Evolutionary conservation across 2,888 invertebrate genomes (phyloP).

Genomic region (Eilema caniola): DNA sequence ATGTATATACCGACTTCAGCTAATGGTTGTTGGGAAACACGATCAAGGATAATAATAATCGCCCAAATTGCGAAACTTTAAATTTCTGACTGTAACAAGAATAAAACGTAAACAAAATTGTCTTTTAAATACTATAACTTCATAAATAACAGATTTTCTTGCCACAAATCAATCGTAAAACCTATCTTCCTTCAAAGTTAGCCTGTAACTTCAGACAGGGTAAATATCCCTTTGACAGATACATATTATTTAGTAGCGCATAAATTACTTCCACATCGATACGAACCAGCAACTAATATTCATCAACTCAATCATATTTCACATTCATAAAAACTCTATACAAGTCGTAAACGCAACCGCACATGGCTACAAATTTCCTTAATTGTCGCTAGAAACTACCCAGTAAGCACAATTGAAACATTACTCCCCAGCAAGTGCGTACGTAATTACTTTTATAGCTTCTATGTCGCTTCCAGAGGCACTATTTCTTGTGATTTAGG

Average conservation of each 20-base stretch:
- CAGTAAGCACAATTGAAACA: constrained; percentile 45
- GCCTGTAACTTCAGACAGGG: neutral
- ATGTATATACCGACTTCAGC: too few relatives aligned
- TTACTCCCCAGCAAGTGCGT: constrained; percentile 43
- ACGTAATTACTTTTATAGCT: constrained; percentile 41
- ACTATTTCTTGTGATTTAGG: constrained; percentile 36
- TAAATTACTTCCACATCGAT: too few relatives aligned
- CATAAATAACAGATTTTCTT: neutral
- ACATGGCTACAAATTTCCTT: constrained; percentile 27
- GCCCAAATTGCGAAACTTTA: too few relatives aligned
- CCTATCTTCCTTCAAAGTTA: neutral
- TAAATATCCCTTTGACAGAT: neutral
- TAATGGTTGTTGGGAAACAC: neutral
- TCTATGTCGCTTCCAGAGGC: constrained; percentile 32
- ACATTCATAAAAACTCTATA: constrained; percentile 14
- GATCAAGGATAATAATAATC: neutral
- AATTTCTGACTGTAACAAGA: too few relatives aligned
- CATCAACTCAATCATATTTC: neutral
- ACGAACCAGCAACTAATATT: neutral
- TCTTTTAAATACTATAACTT: neutral
- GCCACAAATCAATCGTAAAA: neutral
- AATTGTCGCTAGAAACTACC: constrained; percentile 27
- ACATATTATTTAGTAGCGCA: too few relatives aligned
- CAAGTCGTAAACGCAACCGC: constrained; percentile 2
- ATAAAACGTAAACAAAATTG: neutral